Base-by-base conservation (phyloP, 2,797 vertebrate species). In the Holocentrus rufus region DNA sequence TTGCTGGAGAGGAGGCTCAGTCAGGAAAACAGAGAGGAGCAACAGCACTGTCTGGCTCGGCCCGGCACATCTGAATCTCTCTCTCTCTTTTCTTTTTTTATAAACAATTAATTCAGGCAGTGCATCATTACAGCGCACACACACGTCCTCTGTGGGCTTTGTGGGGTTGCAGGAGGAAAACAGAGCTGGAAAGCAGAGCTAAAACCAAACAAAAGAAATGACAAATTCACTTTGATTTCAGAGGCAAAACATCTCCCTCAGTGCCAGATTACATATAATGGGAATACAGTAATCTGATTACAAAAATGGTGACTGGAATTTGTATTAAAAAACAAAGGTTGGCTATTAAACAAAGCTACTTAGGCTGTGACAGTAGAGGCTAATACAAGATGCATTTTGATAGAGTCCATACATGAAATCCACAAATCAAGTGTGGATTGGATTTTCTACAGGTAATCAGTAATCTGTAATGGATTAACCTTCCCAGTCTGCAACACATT, bases 21-120 rank as follows among this genome's bases (percentile, higher is more conserved):
- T 65, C 52, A 50, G 59, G 59, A 54, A 74, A 23, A 52, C 36
- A 79, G 7, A 55, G 0, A 69, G 14, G 57, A 20, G 23, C 0
- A 39, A 53, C 27, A 55, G 72, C 31, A 15, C 53, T 2, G 2
- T 20, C 53, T 46, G 46, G 49, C 31, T 61, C 64, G 52, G 31
- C 50, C 44, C 14, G 30, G 25, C 50, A 74, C 20, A 44, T 64
- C 74, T 71, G 56, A 36, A 50, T 80, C 59, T 64, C 58, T 68
- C n/a, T n/a, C n/a, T n/a, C n/a, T n/a, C n/a, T 80, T 58, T 80
- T 50, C 60, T 68, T 80, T 58, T 83, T 74, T 69, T 69, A 69
- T 60, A 79, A 70, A 81, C 36, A 52, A 71, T 30, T 14, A 46
- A 57, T 55, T 62, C 56, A 80, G 27, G 67, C 60, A 72, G 39